These are phyloP conservation scores for Gibbula magus DNA, from an alignment of 2,888 invertebrate genomes.

Conservation along the genomic window DNA sequence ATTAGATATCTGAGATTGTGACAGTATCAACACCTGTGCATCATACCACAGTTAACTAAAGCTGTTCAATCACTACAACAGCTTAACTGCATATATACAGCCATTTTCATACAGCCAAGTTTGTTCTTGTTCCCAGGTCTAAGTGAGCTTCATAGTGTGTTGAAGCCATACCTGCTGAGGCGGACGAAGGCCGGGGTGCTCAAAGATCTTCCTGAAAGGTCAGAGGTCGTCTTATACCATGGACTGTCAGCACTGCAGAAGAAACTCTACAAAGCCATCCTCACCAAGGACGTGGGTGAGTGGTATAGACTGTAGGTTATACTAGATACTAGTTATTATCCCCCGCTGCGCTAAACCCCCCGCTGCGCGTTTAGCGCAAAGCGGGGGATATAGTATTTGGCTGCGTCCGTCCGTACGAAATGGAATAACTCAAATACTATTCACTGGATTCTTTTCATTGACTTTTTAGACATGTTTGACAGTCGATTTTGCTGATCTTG, in stretches of 20 bases:
- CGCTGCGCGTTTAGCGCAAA: no score
- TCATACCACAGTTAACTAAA: neutral
- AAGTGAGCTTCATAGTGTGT: constrained; percentile 65
- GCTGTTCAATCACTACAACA: neutral
- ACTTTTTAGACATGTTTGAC: no score
- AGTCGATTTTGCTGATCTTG: no score
- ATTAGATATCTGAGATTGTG: no score
- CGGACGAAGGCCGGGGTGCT: constrained; percentile 73
- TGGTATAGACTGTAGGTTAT: no score
- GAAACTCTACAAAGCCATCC: constrained; percentile 74
- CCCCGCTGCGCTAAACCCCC: no score
- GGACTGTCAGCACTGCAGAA: constrained; percentile 74
- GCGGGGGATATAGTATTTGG: no score
- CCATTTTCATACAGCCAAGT: neutral
- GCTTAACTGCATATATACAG: neutral
- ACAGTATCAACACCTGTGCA: neutral
- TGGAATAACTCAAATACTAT: no score
- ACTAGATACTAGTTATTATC: no score
- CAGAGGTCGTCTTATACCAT: constrained; percentile 74
- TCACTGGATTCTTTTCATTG: no score
- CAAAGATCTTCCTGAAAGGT: constrained; percentile 70
- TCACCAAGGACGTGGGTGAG: constrained; percentile 72
- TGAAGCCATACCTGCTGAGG: constrained; percentile 73
- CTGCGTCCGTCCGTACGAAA: no score
- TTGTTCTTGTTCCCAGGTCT: constrained; percentile 48